Percentiles rank a stretch among this genome's conserved stretches.
Evolutionary conservation across 2,888 invertebrate species (phyloP).

Genomic region (Lottia gigantea): DNA sequence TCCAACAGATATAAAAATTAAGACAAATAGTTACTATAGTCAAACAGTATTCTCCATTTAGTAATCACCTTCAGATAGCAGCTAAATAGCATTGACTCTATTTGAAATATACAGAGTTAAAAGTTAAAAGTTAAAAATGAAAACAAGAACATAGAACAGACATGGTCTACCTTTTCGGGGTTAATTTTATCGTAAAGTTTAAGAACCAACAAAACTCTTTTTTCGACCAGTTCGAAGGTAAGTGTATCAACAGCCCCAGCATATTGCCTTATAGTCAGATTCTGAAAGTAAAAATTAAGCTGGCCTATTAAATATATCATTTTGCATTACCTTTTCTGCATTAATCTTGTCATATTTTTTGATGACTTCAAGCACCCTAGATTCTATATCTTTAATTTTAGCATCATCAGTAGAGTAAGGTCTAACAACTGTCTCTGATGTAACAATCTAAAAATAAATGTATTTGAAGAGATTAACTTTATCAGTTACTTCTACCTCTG

Average conservation of each 20-base stretch:
- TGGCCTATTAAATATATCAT: no score
- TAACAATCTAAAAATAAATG: no score
- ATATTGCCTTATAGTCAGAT: no score
- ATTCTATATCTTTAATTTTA: slow-evolving; percentile 71
- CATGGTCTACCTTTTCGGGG: slow-evolving; percentile 78
- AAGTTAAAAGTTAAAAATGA: slow-evolving; percentile 9
- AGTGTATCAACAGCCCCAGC: slow-evolving; percentile 23
- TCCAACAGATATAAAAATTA: neutral
- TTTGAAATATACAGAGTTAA: slow-evolving; percentile 8
- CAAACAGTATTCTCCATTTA: no score
- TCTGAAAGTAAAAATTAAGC: no score
- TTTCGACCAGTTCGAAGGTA: slow-evolving; percentile 77
- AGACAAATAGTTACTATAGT: neutral
- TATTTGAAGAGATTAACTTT: no score
- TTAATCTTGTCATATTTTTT: slow-evolving; percentile 87
- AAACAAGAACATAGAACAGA: neutral
- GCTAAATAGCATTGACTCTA: neutral
- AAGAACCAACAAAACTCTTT: slow-evolving; percentile 88
- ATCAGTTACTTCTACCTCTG: no score
- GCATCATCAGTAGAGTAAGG: neutral
- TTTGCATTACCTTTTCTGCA: slow-evolving; percentile 78
- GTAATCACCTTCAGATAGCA: slow-evolving; percentile 7
- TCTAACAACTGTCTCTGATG: no score
- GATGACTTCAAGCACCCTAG: slow-evolving; percentile 86
- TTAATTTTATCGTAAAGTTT: slow-evolving; percentile 89